A percentile compares a stretch with the other conserved stretches of the same genome.
phyloP scores from a whole-genome alignment of 1,140 invertebrate genomes.

The Aphis gossypii region DNA sequence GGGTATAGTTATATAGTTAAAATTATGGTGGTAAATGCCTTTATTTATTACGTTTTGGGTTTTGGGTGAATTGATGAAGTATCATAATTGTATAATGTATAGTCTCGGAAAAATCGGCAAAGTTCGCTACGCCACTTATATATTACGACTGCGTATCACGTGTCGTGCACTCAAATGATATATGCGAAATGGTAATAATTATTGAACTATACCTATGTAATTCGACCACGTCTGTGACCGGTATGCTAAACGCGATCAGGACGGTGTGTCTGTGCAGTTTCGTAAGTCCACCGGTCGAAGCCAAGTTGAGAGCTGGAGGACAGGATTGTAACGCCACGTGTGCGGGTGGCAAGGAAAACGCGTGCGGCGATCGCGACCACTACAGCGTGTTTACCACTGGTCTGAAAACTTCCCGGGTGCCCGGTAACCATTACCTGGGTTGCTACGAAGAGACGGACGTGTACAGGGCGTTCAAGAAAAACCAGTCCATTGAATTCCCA shows the following conservation, averaged over 20 bases:
- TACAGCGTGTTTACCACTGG: conserved; percentile 31
- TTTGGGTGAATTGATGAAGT: too few species aligned
- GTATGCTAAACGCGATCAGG: neutral
- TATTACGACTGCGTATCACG: neutral
- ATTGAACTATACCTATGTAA: neutral
- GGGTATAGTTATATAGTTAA: too few species aligned
- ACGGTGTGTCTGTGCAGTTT: conserved; percentile 37
- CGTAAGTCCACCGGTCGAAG: neutral
- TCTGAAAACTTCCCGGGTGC: neutral
- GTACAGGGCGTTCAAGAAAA: neutral
- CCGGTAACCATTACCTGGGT: conserved; percentile 28
- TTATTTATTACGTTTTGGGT: too few species aligned
- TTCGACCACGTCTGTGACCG: neutral
- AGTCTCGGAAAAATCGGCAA: too few species aligned
- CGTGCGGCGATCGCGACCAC: neutral
- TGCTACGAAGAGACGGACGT: neutral
- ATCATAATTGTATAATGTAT: too few species aligned
- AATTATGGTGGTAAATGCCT: too few species aligned
- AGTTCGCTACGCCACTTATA: too few species aligned
- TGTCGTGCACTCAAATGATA: neutral
- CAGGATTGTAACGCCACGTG: neutral
- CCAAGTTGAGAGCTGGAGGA: neutral
- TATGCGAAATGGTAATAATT: neutral
- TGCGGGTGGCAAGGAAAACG: neutral
- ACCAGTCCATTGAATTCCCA: neutral